Evolutionary conservation across 1,140 invertebrate genomes (phyloP).

Genomic region (Bombus sibiricus): DNA sequence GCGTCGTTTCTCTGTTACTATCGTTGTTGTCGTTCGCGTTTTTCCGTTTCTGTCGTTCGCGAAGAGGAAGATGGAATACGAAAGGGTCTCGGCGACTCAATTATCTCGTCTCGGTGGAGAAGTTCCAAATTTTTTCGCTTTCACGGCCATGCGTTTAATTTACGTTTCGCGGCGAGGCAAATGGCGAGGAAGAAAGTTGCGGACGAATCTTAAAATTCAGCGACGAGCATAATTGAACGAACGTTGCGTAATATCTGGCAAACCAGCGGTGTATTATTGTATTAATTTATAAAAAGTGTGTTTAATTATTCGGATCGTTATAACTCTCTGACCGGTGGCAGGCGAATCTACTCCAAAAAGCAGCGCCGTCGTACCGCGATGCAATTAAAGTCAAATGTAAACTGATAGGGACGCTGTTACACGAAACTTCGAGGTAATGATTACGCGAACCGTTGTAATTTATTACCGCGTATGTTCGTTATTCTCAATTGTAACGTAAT

Average conservation of each 20-base stretch:
- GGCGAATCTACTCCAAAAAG: conserved; percentile 45
- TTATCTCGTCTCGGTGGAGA: not conserved
- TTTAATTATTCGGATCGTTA: conserved; percentile 63
- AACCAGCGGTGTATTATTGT: conserved; percentile 38
- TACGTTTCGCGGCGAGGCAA: not conserved
- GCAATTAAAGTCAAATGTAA: conserved; percentile 71
- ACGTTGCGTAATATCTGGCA: conserved; percentile 39
- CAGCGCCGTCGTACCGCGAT: conserved; percentile 33
- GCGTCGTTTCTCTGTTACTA: too few relatives aligned
- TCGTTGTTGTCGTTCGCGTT: too few relatives aligned
- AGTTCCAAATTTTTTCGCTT: not conserved
- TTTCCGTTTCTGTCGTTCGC: too few relatives aligned
- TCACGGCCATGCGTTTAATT: not conserved
- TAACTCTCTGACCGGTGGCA: conserved; percentile 32
- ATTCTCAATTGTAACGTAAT: conserved; percentile 67
- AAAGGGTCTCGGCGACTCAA: too few relatives aligned
- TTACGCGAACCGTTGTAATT: conserved; percentile 69
- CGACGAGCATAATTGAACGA: not conserved
- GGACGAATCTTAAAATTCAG: not conserved
- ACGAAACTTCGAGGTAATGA: conserved; percentile 68
- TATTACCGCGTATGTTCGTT: conserved; percentile 66
- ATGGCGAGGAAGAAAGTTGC: not conserved
- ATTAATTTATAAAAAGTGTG: conserved; percentile 61
- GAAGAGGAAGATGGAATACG: too few relatives aligned
- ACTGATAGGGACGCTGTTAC: conserved; percentile 67